These are phyloP conservation scores for Paguma larvata DNA, from an alignment of 2,797 vertebrate species.

Conservation along the genomic window DNA sequence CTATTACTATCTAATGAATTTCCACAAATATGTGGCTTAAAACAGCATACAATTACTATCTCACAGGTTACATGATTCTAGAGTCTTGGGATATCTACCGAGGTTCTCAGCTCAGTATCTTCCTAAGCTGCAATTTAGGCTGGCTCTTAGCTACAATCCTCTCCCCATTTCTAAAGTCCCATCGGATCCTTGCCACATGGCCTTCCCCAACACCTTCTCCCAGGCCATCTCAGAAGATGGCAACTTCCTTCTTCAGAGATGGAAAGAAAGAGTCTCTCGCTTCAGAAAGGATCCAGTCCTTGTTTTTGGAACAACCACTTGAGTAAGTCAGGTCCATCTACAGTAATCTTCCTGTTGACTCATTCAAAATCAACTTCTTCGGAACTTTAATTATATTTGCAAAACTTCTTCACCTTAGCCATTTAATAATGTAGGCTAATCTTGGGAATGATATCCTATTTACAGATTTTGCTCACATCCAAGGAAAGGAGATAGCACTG, in stretches of 20 bases:
- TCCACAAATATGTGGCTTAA: not conserved
- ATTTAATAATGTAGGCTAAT: not conserved
- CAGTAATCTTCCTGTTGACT: not conserved
- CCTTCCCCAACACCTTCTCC: not conserved
- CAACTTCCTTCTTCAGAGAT: not conserved
- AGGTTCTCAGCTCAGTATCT: not conserved
- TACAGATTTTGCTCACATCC: not conserved
- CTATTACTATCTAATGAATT: not conserved
- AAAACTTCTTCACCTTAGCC: not conserved
- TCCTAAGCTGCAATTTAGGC: not conserved
- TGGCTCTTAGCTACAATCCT: not conserved
- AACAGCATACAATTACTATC: not conserved
- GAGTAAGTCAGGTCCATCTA: not conserved
- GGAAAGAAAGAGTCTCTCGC: not conserved
- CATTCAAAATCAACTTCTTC: not conserved
- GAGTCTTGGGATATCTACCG: not conserved
- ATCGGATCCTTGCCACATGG: not conserved
- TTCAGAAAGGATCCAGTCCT: not conserved
- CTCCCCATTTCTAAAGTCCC: not conserved
- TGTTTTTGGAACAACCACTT: not conserved
- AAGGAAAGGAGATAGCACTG: not conserved
- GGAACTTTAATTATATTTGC: not conserved
- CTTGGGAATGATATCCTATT: not conserved
- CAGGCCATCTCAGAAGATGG: not conserved
- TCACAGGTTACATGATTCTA: not conserved